These are phyloP conservation scores for Dolichallabes microphthalmus DNA, from an alignment of 2,113 vertebrate genomes.

Conservation along the genomic window DNA sequence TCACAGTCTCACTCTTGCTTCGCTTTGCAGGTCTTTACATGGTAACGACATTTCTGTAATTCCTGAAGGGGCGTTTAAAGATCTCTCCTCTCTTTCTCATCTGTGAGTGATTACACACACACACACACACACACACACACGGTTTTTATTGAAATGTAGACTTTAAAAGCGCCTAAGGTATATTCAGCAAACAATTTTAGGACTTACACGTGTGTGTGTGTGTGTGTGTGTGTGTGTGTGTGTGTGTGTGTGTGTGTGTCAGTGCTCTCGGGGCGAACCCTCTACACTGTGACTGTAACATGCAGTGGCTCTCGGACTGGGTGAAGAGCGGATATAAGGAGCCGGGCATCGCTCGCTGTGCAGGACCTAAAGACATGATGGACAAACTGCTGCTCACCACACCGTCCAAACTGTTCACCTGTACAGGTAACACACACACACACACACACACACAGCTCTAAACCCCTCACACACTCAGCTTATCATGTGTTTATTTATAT, in stretches of 20 bases:
- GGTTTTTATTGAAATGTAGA: background rate
- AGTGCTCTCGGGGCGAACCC: slow-evolving; percentile 97
- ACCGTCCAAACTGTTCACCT: slow-evolving; percentile 95
- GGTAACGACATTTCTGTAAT: slow-evolving; percentile 96
- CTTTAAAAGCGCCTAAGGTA: background rate
- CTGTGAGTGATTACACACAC: slow-evolving; percentile 79
- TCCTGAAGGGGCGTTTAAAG: slow-evolving; percentile 93
- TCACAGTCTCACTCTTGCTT: slow-evolving; percentile 18
- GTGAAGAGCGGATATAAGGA: slow-evolving; percentile 98
- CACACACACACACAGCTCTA: background rate
- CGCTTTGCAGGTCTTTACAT: slow-evolving; percentile 85
- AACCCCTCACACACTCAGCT: background rate
- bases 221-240: background rate
- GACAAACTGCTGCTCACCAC: slow-evolving; percentile 97
- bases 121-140: slow-evolving; percentile 35
- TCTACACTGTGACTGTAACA: slow-evolving; percentile 94
- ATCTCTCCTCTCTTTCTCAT: slow-evolving; percentile 91
- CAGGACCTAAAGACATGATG: slow-evolving; percentile 93
- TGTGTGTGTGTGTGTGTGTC: slow-evolving; percentile 42
- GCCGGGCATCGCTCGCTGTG: slow-evolving; percentile 93
- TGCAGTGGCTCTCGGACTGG: slow-evolving; percentile 99
- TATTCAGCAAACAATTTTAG: background rate
- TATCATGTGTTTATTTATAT: background rate
- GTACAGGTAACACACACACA: slow-evolving; percentile 80
- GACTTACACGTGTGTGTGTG: background rate